Evolutionary conservation across 2,113 vertebrate species (phyloP).

Genomic region (Peromyscus polionotus): DNA sequence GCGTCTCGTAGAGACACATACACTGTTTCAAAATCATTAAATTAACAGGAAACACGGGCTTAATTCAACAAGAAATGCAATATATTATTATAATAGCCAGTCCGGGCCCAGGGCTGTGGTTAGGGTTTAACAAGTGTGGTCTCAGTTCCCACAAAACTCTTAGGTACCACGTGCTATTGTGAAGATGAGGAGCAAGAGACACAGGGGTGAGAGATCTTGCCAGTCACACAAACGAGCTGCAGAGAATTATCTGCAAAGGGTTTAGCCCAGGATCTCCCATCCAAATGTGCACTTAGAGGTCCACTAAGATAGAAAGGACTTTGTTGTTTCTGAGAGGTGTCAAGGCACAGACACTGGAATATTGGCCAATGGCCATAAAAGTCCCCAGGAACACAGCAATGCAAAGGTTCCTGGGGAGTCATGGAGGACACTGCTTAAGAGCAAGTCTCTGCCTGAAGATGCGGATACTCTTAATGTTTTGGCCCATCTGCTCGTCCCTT

Average conservation of each 20-base stretch:
- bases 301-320: background rate
- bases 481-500: background rate
- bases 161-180: background rate
- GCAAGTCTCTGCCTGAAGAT: background rate
- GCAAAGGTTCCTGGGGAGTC: background rate
- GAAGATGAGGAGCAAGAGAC: background rate
- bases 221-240: background rate
- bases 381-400: background rate
- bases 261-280: background rate
- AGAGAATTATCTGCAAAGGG: background rate
- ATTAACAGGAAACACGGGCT: background rate
- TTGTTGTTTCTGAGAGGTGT: rapidly evolving
- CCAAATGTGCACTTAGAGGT: too few species aligned
- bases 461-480: background rate
- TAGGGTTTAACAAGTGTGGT: background rate
- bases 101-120: background rate
- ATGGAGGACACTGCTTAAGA: background rate
- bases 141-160: background rate
- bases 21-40: background rate
- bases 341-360: background rate
- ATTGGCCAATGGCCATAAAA: background rate
- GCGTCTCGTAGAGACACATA: background rate
- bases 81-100: too few species aligned
- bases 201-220: background rate
- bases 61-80: background rate